Conservation (phyloP, 2,113 vertebrate species). For the Erythrolamprus reginae region DNA sequence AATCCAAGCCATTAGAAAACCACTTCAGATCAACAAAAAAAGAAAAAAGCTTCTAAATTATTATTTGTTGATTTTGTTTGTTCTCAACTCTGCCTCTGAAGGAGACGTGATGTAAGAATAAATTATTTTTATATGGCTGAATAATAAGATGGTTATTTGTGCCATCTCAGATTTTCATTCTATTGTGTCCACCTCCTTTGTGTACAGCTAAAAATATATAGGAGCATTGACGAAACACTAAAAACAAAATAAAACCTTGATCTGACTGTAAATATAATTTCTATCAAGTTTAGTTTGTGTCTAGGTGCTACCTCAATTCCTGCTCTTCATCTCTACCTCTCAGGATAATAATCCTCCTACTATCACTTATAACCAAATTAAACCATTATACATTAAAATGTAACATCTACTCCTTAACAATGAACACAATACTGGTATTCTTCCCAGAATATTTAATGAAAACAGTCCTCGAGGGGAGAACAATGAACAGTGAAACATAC, state of each 20-base stretch:
- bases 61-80: not conserved
- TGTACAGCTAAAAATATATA: not conserved
- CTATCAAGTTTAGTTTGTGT: not conserved
- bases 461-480: not conserved
- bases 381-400: not conserved
- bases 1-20: not conserved
- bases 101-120: not conserved
- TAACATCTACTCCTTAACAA: not conserved
- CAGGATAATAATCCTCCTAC: not conserved
- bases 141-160: not conserved
- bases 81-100: not conserved
- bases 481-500: not conserved
- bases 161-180: not conserved
- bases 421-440: not conserved
- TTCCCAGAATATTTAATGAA: not conserved
- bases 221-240: not conserved
- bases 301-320: not conserved
- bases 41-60: not conserved
- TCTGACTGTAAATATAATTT: not conserved
- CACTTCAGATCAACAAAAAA: not conserved
- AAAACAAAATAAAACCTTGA: not conserved
- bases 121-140: not conserved
- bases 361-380: not conserved
- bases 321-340: not conserved
- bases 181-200: not conserved